Evolutionary conservation across 2,113 vertebrate species (phyloP), one percentile per base, ranked within the genome.

Genomic region (Strigops habroptila): DNA sequence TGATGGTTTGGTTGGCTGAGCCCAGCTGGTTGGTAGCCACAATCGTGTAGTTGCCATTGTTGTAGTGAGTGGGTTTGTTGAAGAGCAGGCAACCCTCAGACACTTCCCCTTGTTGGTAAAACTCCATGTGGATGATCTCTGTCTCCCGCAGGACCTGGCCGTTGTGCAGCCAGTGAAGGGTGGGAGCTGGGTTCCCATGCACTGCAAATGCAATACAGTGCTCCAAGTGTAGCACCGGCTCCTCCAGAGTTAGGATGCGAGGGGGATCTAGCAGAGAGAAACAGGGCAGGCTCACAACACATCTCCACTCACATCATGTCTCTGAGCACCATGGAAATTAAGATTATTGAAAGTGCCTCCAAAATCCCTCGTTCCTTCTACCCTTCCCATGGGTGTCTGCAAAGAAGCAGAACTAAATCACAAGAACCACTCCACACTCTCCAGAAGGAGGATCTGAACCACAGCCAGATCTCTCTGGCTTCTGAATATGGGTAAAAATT

Each of bases 31-130:
- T 99, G 91, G 98, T 98, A 73, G 99, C 99, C 89, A 99, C 98
- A 53, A 99, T 98, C 1, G 99, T 99, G 96, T 99, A 99, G 98
- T 99, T 99, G 90, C 99, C 99, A 1, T 99, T 99, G 97, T 99
- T 98, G 94, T 99, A 98, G 97, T 99, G 99, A 2, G 99, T 99
- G 39, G 99, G 99, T 94, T 99, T 99, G 96, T 99, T 98, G 97
- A 99, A 99, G 83, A 98, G 99, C 94, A 99, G 98, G 76, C 99
- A 99, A 75, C 99, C 99, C 97, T 99, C 99, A 3, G 99, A 97
- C 51, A 98, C 98, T 91, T 99, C 99, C 33, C 98, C 98, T 97
- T 99, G 99, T 51, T 98, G 97, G 92, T 99, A 99, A 95, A 98
- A 98, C 78, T 99, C 98, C 43, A 98, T 98, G 12, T 97, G 98